Evolutionary conservation across 2,113 vertebrate species (phyloP), one percentile per base, ranked within the genome.

Genomic region (Cyphomyrus plagiostoma): DNA sequence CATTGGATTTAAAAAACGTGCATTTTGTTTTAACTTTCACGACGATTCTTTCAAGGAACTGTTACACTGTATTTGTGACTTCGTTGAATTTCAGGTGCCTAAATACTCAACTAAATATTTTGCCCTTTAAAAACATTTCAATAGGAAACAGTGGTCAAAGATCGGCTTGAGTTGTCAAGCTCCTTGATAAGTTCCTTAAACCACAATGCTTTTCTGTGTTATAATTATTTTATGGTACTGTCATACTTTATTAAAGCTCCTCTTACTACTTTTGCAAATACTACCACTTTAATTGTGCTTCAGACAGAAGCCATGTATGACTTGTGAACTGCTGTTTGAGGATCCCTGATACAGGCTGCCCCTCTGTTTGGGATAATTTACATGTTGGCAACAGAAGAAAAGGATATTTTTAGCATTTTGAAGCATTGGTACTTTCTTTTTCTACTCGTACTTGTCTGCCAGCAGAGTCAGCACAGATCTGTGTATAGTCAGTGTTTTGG

Each of bases 311-410:
- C 35, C 74, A 42, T 80, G 74, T 80, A 15, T 80, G 74, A 42
- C 30, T 39, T 80, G 35, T 42, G 74, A 80, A 80, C 74, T 80
- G 74, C 74, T 42, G 30, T 42, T 80, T 80, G 35, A 80, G 74
- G 74, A 42, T 80, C 30, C 74, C 74, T 39, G 35, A 80, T 80
- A 19, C 35, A 80, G 35, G 5, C 74, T 80, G 74, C 13, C 35
- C 74, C 74, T 80, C 15, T 80, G 74, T 80, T 39, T 80, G 30
- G 74, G 74, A 80, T 80, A 35, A 80, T 80, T 80, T 80, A 80
- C 74, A 42, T 42, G 35, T 80, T 80, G 35, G 74, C 35, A 8
- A 39, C 35, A 80, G 17, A 35, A 77, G 70, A 15, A 77, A 77
- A 39, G 3, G 4, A 77, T 77, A 30, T 19, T 77, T 80, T 80